Base-by-base conservation (phyloP, 2,113 vertebrate genomes). In the Elgaria multicarinata region DNA sequence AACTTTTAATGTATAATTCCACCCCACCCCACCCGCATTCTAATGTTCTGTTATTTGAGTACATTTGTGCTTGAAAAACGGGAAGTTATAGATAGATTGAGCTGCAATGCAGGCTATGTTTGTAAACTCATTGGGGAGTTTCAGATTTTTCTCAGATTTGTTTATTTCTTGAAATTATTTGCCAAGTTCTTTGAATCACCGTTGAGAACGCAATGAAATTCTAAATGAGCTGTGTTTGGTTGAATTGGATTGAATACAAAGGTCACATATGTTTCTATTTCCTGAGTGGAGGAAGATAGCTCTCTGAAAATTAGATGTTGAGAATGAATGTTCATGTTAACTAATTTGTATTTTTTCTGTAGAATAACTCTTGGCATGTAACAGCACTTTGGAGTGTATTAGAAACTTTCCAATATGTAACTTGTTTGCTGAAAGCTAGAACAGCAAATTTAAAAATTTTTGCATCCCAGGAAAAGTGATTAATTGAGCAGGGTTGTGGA, bases 211-310 rank as follows among this genome's bases (percentile, higher is more conserved):
- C 13, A 24, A 53, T 24, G 84, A 74, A 90, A 86, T 86, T 90
- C 78, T 83, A 87, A 90, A 90, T 83, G 85, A 53, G 44, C 44
- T 53, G 71, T 26, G 26, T 77, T 87, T 90, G 58, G 22, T 66
- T 83, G 58, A 77, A 87, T 93, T 85, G 69, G 22, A 3, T 87
- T 87, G 85, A 76, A 79, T 69, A 71, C 36, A 76, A 76, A 76
- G 85, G 88, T 89, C 74, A 89, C 82, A 85, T 69, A 83, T 91
- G 62, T 91, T 91, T 91, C 90, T 55, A 4, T 82, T 87, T 91
- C 90, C 86, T 87, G 72, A 33, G 81, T 83, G 44, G 12, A 53
- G 72, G 80, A 85, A 89, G 90, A 92, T 74, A 90, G 75, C 33
- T 31, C 88, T 92, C 62, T 85, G 74, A 83, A 6, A 8, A 86